Base-by-base conservation (phyloP, 2,797 vertebrate genomes). In the Argentina silus region DNA sequence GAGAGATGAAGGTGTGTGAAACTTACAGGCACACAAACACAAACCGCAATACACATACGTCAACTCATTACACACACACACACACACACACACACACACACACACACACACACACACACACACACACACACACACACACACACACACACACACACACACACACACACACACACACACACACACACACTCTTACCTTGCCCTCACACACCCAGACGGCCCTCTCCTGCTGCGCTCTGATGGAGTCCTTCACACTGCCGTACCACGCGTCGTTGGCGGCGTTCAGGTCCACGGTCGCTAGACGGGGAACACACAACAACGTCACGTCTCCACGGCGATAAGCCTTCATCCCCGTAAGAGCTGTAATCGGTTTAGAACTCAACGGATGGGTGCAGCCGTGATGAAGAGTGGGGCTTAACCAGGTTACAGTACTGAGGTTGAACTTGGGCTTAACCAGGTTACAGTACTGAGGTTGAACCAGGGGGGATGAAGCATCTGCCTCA, bases 151-250 rank as follows among this genome's bases (percentile, higher is more conserved):
- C 8, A 67, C 6, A 9, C 48, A 43, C 47, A 51, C 19, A 10
- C 23, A 55, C 27, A 15, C 50, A 43, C 63, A 66, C 10, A 17
- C 43, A 45, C 47, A 12, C 23, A 15, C 14, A 45, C 63, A 15
- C 42, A n/a, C 12, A 62, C 12, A 6, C 11, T 23, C 93, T 88
- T 92, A 98, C 98, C 95, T 97, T 99, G 93, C 94, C 95, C 94
- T 99, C 97, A 0, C 94, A 98, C 57, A 99, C 97, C 98, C 98
- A 99, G 11, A 99, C 98, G 3, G 97, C 95, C 89, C 95, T 90
- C 67, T 93, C 90, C 88, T 98, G 97, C 87, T 99, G 97, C 43
- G 95, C 95, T 69, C 83, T 93, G 72, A 99, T 92, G 0, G 90
- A 90, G n/a, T 99, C 98, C 78, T 98, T 99, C 77, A 98, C 88